phyloP scores from a whole-genome alignment of 2,797 vertebrate genomes.

The Paramormyrops hopkinsi region DNA sequence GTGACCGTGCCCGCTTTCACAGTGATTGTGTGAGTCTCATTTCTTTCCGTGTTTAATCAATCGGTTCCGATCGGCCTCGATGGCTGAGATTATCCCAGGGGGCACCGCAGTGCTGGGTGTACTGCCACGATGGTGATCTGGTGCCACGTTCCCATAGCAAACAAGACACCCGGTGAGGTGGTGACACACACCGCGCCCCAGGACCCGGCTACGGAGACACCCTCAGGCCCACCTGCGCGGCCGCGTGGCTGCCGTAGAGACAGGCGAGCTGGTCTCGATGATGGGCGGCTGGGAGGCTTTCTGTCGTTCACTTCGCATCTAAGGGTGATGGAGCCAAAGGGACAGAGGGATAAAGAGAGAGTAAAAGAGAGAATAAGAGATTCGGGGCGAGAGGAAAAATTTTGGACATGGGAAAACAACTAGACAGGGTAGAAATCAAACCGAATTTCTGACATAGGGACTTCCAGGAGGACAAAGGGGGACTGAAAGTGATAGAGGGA shows the following conservation, averaged over 20 bases:
- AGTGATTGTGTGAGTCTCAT: background rate
- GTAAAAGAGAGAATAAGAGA: background rate
- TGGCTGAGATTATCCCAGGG: background rate
- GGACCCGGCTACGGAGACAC: conserved; percentile 32
- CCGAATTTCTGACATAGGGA: background rate
- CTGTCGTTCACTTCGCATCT: conserved; percentile 70
- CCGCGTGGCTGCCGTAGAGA: conserved; percentile 61
- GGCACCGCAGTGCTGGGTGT: background rate
- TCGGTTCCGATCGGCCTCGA: background rate
- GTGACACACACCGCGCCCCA: conserved; percentile 18
- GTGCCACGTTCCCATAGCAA: conserved; percentile 13
- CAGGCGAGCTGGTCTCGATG: conserved; percentile 62
- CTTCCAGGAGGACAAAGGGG: background rate
- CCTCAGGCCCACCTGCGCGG: conserved; percentile 60
- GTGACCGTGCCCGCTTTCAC: background rate
- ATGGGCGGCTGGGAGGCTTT: conserved; percentile 60
- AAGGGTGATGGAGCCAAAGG: background rate
- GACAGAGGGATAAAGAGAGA: background rate
- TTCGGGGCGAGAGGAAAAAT: background rate
- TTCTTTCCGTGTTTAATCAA: background rate
- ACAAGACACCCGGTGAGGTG: background rate
- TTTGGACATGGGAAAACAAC: background rate
- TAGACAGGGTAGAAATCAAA: background rate
- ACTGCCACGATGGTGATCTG: background rate
- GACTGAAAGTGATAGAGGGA: background rate